Base-by-base conservation (phyloP, 2,888 invertebrate species). In the Latheticus oryzae region DNA sequence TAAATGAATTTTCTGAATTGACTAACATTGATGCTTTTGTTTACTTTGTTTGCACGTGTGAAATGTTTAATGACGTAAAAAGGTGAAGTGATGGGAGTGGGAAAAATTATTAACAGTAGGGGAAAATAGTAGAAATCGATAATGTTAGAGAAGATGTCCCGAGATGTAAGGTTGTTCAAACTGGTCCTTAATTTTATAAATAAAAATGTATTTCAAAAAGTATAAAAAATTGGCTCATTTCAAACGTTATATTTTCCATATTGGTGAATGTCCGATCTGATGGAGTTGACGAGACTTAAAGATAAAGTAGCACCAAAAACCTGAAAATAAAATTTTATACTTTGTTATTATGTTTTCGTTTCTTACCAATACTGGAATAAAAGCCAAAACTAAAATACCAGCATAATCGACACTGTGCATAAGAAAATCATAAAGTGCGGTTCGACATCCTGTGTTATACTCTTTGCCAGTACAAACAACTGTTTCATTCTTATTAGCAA, bases 71-170 rank as follows among this genome's bases (percentile, higher is more conserved):
- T 24, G 24, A 24, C 24, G 24, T 24, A 24, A n/a, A n/a, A n/a
- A n/a, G n/a, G n/a, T n/a, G n/a, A n/a, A n/a, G n/a, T n/a, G n/a
- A n/a, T n/a, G n/a, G n/a, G n/a, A n/a, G n/a, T n/a, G n/a, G n/a
- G n/a, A n/a, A n/a, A n/a, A n/a, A n/a, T n/a, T n/a, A n/a, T n/a
- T n/a, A n/a, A n/a, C n/a, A n/a, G n/a, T n/a, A n/a, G n/a, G n/a
- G n/a, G n/a, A n/a, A n/a, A n/a, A n/a, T n/a, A n/a, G n/a, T n/a
- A 24, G 24, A 24, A 8, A 24, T 24, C 24, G 24, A 24, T 24
- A 24, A 24, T 24, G 24, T 24, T n/a, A n/a, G n/a, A 24, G 21
- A 5, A 21, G 5, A 5, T 4, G 5, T 21, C 21, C 7, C 24
- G 3, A 24, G 8, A 24, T n/a, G n/a, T n/a, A n/a, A n/a, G n/a